phyloP scores from a whole-genome alignment of 2,888 invertebrate genomes.

The Alloscopus bannaensis region DNA sequence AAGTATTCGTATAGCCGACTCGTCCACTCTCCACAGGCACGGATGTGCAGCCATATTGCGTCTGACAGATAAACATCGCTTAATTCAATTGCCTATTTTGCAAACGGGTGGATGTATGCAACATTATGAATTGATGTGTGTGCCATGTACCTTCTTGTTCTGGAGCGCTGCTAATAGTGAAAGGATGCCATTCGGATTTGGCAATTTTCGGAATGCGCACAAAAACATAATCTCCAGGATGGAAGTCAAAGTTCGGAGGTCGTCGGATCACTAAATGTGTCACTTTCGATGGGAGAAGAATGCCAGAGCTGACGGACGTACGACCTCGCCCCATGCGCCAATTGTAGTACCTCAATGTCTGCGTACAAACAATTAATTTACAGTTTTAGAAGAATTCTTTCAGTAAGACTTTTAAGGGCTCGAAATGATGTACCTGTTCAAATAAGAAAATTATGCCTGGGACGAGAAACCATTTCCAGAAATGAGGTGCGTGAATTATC shows the following conservation, averaged over 20 bases:
- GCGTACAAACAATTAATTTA: background rate
- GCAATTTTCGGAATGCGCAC: slow-evolving; percentile 95
- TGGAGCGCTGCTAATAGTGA: slow-evolving; percentile 96
- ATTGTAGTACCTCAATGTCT: slow-evolving; percentile 69
- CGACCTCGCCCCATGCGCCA: slow-evolving; percentile 84
- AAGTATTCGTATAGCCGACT: slow-evolving; percentile 90
- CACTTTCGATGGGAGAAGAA: slow-evolving; percentile 90
- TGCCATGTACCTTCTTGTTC: slow-evolving; percentile 85
- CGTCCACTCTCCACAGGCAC: slow-evolving; percentile 96
- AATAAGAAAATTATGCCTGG: slow-evolving; percentile 87
- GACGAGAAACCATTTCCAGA: slow-evolving; percentile 95
- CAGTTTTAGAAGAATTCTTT: background rate
- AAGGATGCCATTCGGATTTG: slow-evolving; percentile 97
- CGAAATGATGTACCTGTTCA: slow-evolving; percentile 82
- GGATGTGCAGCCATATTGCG: slow-evolving; percentile 94
- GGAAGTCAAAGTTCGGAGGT: slow-evolving; percentile 90
- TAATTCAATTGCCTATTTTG: no score
- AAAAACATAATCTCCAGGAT: slow-evolving; percentile 95
- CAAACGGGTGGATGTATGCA: background rate
- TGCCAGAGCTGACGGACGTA: slow-evolving; percentile 91
- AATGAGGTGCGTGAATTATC: slow-evolving; percentile 92
- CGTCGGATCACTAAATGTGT: slow-evolving; percentile 93
- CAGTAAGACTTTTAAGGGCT: background rate
- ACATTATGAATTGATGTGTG: background rate
- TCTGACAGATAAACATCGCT: slow-evolving; percentile 78